These are phyloP conservation scores for Lordiphosa fenestrarum DNA, from an alignment of 2,888 invertebrate species.

Conservation along the genomic window DNA sequence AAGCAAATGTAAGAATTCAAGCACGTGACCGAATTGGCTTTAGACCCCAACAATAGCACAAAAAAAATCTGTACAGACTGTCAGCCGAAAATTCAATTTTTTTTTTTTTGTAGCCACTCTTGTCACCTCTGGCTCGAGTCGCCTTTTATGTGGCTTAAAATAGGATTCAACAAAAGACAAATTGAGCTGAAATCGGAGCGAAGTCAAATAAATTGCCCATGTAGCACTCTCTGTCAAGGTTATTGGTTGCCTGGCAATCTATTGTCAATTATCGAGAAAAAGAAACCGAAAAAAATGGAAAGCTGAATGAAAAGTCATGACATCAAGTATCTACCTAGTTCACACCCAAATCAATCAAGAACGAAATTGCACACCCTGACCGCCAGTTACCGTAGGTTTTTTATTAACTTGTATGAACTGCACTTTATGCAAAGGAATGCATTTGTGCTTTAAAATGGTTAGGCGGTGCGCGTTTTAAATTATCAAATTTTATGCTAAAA, in stretches of 20 bases:
- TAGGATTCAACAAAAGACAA: slow-evolving; percentile 21
- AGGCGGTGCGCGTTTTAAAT: no score
- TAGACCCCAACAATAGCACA: slow-evolving; percentile 1
- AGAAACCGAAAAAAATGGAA: neutral
- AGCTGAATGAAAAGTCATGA: no score
- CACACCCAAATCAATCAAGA: no score
- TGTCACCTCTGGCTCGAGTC: neutral
- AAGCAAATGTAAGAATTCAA: slow-evolving; percentile 18
- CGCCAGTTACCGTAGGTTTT: no score
- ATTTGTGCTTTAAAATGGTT: no score
- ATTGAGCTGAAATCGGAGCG: slow-evolving; percentile 25
- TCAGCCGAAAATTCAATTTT: neutral
- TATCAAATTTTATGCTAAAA: no score
- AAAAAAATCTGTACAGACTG: slow-evolving; percentile 29
- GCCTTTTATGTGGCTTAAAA: slow-evolving; percentile 28
- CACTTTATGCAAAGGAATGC: no score
- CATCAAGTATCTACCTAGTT: no score
- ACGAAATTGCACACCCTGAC: no score
- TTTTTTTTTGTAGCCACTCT: no score
- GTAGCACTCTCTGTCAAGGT: neutral
- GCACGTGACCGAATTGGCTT: slow-evolving; percentile 29
- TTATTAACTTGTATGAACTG: no score
- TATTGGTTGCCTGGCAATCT: slow-evolving; percentile 1
- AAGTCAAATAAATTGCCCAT: neutral
- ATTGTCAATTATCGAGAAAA: slow-evolving; percentile 2